Evolutionary conservation across 2,113 vertebrate species (phyloP).

Genomic region (Sinocyclocheilus anshuiensis): DNA sequence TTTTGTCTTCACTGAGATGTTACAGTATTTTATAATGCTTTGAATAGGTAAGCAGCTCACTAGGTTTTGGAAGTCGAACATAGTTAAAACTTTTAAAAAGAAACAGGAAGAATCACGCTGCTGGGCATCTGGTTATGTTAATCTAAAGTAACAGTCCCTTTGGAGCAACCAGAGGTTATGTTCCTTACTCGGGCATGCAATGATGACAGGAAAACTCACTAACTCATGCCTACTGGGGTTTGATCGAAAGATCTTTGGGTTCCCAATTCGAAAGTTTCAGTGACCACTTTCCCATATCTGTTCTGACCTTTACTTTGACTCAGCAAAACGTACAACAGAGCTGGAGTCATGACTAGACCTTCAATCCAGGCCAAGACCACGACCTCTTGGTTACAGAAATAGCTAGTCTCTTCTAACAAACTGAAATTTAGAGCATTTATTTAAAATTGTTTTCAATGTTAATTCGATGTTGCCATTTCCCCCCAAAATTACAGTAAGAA

Average conservation of each 20-base stretch:
- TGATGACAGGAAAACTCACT: neutral
- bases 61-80: neutral
- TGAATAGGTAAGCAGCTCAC: neutral
- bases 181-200: neutral
- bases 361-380: no score
- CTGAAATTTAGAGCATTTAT: no score
- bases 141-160: neutral
- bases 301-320: neutral
- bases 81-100: neutral
- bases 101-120: neutral
- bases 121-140: neutral
- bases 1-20: no score
- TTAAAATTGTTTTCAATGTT: no score
- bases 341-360: neutral
- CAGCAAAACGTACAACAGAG: constrained; percentile 9
- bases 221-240: neutral
- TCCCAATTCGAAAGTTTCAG: neutral
- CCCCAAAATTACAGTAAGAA: no score
- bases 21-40: neutral
- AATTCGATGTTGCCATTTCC: no score
- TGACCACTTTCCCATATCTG: neutral
- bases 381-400: no score
- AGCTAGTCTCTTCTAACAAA: no score
- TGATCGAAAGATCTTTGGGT: neutral
- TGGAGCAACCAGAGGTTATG: neutral